Base-by-base conservation (phyloP, 2,888 invertebrate genomes). In the Oscheius sp. region DNA sequence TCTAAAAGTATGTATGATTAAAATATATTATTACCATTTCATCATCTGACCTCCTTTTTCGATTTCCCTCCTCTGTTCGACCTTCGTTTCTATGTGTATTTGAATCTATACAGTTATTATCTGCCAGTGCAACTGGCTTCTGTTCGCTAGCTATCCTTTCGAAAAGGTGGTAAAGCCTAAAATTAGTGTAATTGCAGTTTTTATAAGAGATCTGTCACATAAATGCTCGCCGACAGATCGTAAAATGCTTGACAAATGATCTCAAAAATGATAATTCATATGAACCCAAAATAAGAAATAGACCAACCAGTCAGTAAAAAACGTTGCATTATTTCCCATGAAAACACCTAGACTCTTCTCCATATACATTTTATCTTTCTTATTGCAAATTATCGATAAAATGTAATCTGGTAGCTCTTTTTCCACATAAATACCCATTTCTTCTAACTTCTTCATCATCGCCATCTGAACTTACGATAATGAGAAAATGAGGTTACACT, bases 351-450 rank as follows among this genome's bases (percentile, higher is more conserved):
- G 20, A 17, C 20, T 33, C 17, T 33, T 54, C n/a, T n/a, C 32
- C 32, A 54, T 54, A 17, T 54, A 54, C 8, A 20, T n/a, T 0
- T 33, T 32, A 32, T 54, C 54, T 24, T 54, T 54, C n/a, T 32
- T 30, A 20, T 54, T 54, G 6, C 20, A n/a, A 32, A 54, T 33
- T 8, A 54, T 54, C n/a, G 54, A 33, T 20, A 54, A 20, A 32
- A 54, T 33, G 17, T 54, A 54, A 24, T 54, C 54, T 4, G 54
- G 54, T 32, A 54, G 32, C 17, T 54, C 54, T n/a, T 54, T 54
- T 20, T 54, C 54, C 22, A 33, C 33, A 8, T 30, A 4, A n/a
- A 54, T 20, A 9, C 33, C 54, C 33, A 54, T 17, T 33, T 54
- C 54, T 33, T 54, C 54, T 17, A 54, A 20, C 20, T 54, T 54